Percentiles rank a stretch among this genome's conserved stretches.
Evolutionary conservation across 2,113 vertebrate genomes (phyloP).

Genomic region (Erythrocercus mccallii): DNA sequence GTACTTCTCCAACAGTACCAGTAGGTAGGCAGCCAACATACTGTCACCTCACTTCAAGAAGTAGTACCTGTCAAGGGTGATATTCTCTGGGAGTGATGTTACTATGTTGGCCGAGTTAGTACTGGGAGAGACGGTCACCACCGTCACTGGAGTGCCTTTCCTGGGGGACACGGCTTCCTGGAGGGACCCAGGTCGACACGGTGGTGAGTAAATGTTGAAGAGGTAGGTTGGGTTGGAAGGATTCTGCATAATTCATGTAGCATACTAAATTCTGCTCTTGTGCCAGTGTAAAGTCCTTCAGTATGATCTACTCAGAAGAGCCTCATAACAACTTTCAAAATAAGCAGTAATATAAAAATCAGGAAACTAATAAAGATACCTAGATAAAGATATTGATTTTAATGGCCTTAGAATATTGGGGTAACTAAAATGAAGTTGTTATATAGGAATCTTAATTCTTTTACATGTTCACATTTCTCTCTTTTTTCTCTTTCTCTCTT

Average conservation of each 20-base stretch:
- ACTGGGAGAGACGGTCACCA: constrained; percentile 27
- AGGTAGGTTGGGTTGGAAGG: constrained; percentile 68
- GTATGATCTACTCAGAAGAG: neutral
- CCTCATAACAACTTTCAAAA: neutral
- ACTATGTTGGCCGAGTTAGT: constrained; percentile 57
- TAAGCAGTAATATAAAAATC: constrained; percentile 1
- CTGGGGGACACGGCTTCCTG: constrained; percentile 62
- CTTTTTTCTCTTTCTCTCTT: constrained; percentile 72
- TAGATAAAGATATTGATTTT: neutral
- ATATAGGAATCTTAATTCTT: constrained; percentile 65
- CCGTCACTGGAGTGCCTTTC: constrained; percentile 57
- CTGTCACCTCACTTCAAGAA: constrained; percentile 62
- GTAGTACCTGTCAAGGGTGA: constrained; percentile 43
- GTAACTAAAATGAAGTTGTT: constrained; percentile 46
- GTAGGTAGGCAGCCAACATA: constrained; percentile 53
- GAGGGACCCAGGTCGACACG: constrained; percentile 48
- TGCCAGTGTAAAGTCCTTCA: neutral
- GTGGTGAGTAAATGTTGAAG: constrained; percentile 69
- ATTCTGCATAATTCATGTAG: constrained; percentile 41
- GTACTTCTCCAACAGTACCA: neutral
- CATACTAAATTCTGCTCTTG: neutral
- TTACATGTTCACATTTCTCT: constrained; percentile 76
- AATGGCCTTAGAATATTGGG: constrained; percentile 40
- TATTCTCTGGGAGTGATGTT: constrained; percentile 59
- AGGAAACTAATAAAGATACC: constrained; percentile 19